phyloP scores from a whole-genome alignment of 2,113 vertebrate genomes.

The Pimephales promelas region DNA sequence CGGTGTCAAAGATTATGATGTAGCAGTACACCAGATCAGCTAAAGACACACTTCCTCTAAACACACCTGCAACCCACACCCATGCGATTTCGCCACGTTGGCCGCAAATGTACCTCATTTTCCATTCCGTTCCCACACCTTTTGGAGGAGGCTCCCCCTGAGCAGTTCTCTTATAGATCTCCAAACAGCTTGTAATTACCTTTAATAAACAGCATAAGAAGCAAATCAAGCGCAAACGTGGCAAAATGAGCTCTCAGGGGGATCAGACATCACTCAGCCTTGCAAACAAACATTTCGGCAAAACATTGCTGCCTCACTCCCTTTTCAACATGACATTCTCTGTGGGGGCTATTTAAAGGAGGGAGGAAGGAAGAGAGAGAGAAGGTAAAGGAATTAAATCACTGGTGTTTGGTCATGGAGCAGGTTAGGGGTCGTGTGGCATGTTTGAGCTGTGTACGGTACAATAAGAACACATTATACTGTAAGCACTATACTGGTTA shows the following conservation, averaged over 20 bases:
- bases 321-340: slow-evolving; percentile 49
- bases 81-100: slow-evolving; percentile 30
- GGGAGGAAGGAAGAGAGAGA: neutral
- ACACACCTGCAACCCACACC: slow-evolving; percentile 35
- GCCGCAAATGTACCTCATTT: slow-evolving; percentile 55
- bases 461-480: neutral
- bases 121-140: slow-evolving; percentile 64
- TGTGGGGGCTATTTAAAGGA: slow-evolving; percentile 26
- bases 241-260: slow-evolving; percentile 81
- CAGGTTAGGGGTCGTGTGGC: neutral
- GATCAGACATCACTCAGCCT: slow-evolving; percentile 66
- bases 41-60: slow-evolving; percentile 7
- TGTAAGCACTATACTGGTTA: neutral
- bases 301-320: slow-evolving; percentile 52
- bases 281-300: slow-evolving; percentile 64
- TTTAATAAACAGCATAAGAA: slow-evolving; percentile 84
- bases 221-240: slow-evolving; percentile 82
- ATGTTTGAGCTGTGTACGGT: neutral
- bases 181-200: slow-evolving; percentile 87
- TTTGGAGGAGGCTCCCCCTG: slow-evolving; percentile 58
- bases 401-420: slow-evolving; percentile 7
- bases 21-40: slow-evolving; percentile 6
- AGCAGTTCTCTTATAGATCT: slow-evolving; percentile 73
- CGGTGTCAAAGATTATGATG: neutral
- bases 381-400: neutral